Conservation (phyloP, 2,888 invertebrate genomes). For the Trachelus iudaicus region DNA sequence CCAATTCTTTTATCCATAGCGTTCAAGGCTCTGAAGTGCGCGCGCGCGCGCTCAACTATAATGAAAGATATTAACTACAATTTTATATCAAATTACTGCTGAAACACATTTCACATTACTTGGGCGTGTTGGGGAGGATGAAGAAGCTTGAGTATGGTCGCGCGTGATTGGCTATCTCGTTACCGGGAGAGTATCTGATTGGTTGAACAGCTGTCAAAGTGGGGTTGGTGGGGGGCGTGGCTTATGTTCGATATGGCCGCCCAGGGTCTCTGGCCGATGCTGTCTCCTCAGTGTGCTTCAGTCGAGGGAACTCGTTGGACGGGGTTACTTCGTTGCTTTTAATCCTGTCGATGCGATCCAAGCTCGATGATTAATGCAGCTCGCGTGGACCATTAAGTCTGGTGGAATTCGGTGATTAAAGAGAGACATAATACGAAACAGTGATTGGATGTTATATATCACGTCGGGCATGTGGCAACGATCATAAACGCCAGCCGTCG, state of each 20-base stretch:
- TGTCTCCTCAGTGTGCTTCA: constrained; percentile 44
- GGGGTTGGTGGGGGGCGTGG: constrained; percentile 49
- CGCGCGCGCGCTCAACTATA: constrained; percentile 46
- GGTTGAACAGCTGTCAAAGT: constrained; percentile 29
- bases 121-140: constrained; percentile 49
- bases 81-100: constrained; percentile 66
- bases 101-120: constrained; percentile 65
- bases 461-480: background rate
- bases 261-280: constrained; percentile 39
- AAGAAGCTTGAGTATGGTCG: background rate
- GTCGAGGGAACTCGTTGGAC: constrained; percentile 55
- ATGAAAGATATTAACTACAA: constrained; percentile 66
- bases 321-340: constrained; percentile 18
- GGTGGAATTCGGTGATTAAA: background rate
- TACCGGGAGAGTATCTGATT: constrained; percentile 23
- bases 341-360: background rate
- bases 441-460: background rate
- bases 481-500: background rate
- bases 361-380: background rate
- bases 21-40: background rate
- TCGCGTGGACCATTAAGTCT: background rate
- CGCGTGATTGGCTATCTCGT: constrained; percentile 38
- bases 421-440: background rate
- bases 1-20: background rate
- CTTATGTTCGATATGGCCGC: constrained; percentile 59